phyloP scores from a whole-genome alignment of 2,797 vertebrate genomes.

The Strix occidentalis region DNA sequence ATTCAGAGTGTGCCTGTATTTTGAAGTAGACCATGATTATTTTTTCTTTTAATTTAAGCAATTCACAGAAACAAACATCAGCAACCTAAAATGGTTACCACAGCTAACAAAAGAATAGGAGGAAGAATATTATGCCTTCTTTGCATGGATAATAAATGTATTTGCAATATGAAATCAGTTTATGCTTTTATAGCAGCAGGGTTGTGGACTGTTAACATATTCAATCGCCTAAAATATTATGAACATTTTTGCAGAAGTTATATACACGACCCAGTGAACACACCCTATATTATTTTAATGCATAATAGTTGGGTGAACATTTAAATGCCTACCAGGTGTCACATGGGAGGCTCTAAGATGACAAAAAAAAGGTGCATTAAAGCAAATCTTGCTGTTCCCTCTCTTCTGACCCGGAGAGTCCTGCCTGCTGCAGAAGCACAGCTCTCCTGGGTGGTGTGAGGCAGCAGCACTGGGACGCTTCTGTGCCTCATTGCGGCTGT shows the following conservation, averaged over 20 bases:
- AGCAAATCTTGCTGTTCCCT: not conserved
- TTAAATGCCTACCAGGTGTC: not conserved
- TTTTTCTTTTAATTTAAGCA: not conserved
- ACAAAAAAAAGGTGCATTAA: not conserved
- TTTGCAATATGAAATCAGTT: not conserved
- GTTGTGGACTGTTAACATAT: not conserved
- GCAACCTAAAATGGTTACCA: not conserved
- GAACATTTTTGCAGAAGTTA: not conserved
- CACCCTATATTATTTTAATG: not conserved
- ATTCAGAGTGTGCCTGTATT: not conserved
- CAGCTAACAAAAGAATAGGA: not conserved
- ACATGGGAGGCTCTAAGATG: not conserved
- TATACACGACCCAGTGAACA: fast-evolving
- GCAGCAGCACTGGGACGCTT: not conserved
- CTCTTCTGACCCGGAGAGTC: not conserved
- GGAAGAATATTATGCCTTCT: not conserved
- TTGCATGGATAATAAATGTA: not conserved
- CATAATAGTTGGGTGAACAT: too few species aligned
- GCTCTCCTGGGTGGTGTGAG: not conserved
- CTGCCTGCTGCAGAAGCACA: not conserved
- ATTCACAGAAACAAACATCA: not conserved
- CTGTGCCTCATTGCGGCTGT: not conserved
- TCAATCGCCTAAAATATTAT: not conserved
- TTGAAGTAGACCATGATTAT: not conserved
- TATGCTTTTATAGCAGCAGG: not conserved